These are phyloP conservation scores for Drosophila mercatorum DNA, from an alignment of 2,888 invertebrate species.

Conservation along the genomic window DNA sequence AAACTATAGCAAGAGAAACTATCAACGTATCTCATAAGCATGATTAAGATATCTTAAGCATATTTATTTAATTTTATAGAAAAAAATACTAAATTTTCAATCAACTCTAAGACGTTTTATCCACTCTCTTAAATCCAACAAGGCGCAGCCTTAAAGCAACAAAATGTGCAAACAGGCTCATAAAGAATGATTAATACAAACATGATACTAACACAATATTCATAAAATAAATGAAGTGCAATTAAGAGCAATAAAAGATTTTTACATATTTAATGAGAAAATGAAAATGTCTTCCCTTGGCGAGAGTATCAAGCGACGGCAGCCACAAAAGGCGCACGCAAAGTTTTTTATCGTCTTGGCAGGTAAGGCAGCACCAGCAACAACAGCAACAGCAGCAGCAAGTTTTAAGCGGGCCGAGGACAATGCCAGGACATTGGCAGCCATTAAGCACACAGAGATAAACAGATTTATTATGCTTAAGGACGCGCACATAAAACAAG, in stretches of 20 bases:
- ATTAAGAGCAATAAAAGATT: slow-evolving; percentile 3
- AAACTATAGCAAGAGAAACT: too few species aligned
- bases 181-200: neutral
- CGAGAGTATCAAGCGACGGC: slow-evolving; percentile 25
- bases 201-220: neutral
- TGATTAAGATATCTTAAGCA: too few species aligned
- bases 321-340: slow-evolving; percentile 48
- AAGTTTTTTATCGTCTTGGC: slow-evolving; percentile 65
- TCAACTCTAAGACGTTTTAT: neutral
- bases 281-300: neutral
- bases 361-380: slow-evolving; percentile 39
- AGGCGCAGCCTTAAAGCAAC: neutral
- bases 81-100: neutral
- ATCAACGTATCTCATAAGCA: too few species aligned
- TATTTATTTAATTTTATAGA: too few species aligned
- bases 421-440: slow-evolving; percentile 59
- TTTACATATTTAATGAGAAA: slow-evolving; percentile 2
- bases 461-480: slow-evolving; percentile 76
- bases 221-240: neutral
- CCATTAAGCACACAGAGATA: slow-evolving; percentile 65
- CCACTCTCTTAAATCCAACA: neutral
- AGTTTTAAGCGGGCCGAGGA: slow-evolving; percentile 57
- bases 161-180: neutral
- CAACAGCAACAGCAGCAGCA: slow-evolving; percentile 33
- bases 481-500: slow-evolving; percentile 39